Evolutionary conservation across 2,113 vertebrate genomes (phyloP).

Genomic region (Azemiops feae): DNA sequence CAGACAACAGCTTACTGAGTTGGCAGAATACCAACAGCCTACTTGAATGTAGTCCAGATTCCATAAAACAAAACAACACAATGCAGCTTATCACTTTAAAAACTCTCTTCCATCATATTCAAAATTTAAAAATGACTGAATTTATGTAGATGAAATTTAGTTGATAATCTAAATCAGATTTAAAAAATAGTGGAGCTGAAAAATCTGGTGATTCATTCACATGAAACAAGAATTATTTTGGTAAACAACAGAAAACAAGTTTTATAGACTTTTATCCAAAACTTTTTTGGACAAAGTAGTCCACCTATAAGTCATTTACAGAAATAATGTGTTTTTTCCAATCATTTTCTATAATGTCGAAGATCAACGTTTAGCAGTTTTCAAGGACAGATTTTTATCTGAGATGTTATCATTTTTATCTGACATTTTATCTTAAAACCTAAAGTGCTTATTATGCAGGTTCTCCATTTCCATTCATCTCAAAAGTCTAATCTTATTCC

Average conservation of each 20-base stretch:
- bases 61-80: not conserved
- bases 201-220: not conserved
- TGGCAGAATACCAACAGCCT: not conserved
- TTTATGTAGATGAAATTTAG: not conserved
- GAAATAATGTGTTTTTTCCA: not conserved
- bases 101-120: not conserved
- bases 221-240: not conserved
- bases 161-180: not conserved
- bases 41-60: not conserved
- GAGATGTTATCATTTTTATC: not conserved
- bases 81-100: not conserved
- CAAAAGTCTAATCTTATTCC: not conserved
- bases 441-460: not conserved
- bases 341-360: not conserved
- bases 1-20: not conserved
- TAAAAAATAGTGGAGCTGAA: not conserved
- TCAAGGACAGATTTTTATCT: not conserved
- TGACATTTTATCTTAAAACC: not conserved
- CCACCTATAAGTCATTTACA: not conserved
- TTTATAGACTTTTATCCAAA: not conserved
- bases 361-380: not conserved
- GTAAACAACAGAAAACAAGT: not conserved
- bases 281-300: not conserved
- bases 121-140: not conserved
- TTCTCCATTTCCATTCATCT: not conserved